Evolutionary conservation across 1,140 invertebrate species (phyloP), one percentile per base, ranked within the genome.

Genomic region (Gryllus bimaculatus): DNA sequence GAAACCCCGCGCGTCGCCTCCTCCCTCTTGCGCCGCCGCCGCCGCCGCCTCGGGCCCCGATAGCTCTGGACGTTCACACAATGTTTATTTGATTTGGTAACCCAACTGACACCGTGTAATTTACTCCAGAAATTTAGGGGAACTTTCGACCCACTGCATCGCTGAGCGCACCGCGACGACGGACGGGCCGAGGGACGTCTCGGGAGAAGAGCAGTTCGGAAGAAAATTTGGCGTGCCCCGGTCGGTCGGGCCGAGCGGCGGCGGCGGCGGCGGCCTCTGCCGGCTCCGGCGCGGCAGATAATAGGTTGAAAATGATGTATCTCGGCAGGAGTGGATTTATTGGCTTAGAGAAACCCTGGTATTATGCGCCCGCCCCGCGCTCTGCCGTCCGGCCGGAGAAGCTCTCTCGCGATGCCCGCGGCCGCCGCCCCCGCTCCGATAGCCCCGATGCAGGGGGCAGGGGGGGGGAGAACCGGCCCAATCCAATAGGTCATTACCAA

Each of bases 281-380:
- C 26, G 26, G 26, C 26, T 39, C 26, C 26, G 48, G 76, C 48
- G 76, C 5, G n/a, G n/a, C 26, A 74, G 49, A 78, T 78, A 78
- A 78, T 78, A 47, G 78, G 66, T 47, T 26, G 78, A 21, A 78
- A 18, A 77, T 79, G 79, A 79, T 79, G 76, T 79, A 79, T 76
- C 76, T 26, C 20, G 7, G n/a, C 21, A 54, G 47, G 75, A 47
- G 47, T 8, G 73, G 76, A 79, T 79, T 79, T 79, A 79, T 79
- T 79, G 79, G 79, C 79, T 79, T 21, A 74, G 26, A 48, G 79
- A 77, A 77, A 79, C 76, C 79, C 75, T 77, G 39, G 78, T n/a
- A 78, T 78, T 78, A 73, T 47, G 48, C 66, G 10, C n/a, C 47
- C n/a, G 76, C 54, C 18, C 54, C 10, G 54, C 54, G 54, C 54